Conservation (phyloP, 1,140 invertebrate genomes). For the Armadillidium nasatum region DNA sequence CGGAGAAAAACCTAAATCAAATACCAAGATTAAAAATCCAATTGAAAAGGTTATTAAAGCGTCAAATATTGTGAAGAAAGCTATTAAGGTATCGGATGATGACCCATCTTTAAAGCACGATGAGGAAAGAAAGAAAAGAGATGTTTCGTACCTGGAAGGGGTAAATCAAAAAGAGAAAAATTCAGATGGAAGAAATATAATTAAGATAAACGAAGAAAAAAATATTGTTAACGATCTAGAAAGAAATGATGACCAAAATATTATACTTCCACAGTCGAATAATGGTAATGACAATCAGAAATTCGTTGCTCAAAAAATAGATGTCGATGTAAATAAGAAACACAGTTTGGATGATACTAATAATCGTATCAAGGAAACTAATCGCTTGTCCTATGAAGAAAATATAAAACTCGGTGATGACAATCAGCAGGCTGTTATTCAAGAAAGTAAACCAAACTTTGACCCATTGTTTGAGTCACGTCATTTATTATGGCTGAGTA, state of each 20-base stretch:
- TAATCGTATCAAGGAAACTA: neutral
- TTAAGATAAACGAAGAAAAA: too few species aligned
- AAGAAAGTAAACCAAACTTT: too few species aligned
- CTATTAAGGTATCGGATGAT: too few species aligned
- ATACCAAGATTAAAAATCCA: neutral
- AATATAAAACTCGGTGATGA: neutral
- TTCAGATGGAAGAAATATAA: too few species aligned
- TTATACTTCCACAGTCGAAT: too few species aligned
- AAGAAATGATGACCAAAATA: too few species aligned
- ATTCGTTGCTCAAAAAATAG: neutral
- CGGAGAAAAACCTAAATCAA: neutral
- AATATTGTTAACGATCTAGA: too few species aligned
- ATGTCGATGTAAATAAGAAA: neutral
- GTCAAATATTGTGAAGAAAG: neutral
- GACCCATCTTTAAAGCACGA: neutral
- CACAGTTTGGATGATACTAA: too few species aligned
- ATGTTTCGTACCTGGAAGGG: neutral
- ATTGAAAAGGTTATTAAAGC: neutral
- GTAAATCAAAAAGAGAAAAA: neutral
- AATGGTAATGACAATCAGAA: neutral
- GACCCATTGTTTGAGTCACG: neutral
- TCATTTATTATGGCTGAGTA: neutral
- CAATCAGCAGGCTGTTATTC: neutral
- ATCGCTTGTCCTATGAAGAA: neutral
- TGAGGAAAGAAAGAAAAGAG: neutral